Evolutionary conservation across 2,797 vertebrate genomes (phyloP).

Genomic region (Vireo griseus): DNA sequence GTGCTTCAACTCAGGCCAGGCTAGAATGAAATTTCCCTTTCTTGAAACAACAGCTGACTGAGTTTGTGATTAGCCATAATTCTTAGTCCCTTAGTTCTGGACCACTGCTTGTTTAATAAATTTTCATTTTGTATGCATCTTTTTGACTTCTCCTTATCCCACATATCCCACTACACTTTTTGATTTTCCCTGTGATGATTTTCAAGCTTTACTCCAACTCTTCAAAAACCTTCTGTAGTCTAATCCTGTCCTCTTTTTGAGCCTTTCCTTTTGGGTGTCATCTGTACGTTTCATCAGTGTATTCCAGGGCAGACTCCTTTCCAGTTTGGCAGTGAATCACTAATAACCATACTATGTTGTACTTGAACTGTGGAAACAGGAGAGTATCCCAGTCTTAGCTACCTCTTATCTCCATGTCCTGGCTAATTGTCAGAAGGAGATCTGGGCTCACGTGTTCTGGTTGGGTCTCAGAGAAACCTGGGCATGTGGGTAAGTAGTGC

Average conservation of each 20-base stretch:
- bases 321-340: not conserved
- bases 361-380: not conserved
- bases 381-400: not conserved
- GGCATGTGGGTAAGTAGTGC: not conserved
- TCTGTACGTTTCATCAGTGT: not conserved
- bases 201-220: not conserved
- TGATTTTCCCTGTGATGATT: not conserved
- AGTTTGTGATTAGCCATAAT: not conserved
- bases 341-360: not conserved
- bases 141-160: not conserved
- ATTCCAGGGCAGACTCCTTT: not conserved
- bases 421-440: not conserved
- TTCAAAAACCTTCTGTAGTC: not conserved
- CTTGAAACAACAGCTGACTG: not conserved
- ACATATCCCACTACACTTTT: not conserved
- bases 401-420: not conserved
- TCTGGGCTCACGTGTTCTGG: not conserved
- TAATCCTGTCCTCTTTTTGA: not conserved
- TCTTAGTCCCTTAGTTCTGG: not conserved
- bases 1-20: not conserved
- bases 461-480: not conserved
- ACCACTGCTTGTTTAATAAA: not conserved
- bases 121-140: not conserved
- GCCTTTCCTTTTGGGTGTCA: not conserved
- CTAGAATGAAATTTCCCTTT: not conserved